Evolutionary conservation across 1,140 invertebrate genomes (phyloP).

Genomic region (Drosophila ironensis): DNA sequence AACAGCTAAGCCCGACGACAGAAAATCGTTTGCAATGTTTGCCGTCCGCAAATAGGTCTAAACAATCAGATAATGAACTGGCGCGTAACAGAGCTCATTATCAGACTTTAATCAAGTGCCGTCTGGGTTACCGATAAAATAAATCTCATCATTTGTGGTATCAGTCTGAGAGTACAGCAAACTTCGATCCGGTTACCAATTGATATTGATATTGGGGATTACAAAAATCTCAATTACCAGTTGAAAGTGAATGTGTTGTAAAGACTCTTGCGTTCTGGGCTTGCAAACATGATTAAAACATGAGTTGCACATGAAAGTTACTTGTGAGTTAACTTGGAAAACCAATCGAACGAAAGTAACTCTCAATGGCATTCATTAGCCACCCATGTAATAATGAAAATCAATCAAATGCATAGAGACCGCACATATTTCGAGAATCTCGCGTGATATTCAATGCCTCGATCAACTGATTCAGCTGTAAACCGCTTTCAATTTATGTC

Average conservation of each 20-base stretch:
- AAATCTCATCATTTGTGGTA: constrained; percentile 27
- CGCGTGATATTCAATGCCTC: constrained; percentile 54
- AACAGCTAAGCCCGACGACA: constrained; percentile 16
- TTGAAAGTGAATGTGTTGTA: too few species aligned
- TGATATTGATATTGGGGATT: too few species aligned
- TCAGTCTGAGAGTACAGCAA: not conserved
- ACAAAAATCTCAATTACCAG: too few species aligned
- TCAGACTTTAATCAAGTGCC: constrained; percentile 26
- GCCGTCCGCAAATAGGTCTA: constrained; percentile 11
- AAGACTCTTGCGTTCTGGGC: too few species aligned
- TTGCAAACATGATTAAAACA: too few species aligned
- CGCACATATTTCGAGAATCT: constrained; percentile 56
- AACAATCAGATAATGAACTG: constrained; percentile 6
- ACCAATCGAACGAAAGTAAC: not conserved
- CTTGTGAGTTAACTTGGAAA: not conserved
- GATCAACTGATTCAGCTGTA: constrained; percentile 55
- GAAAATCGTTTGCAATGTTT: constrained; percentile 14
- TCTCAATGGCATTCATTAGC: not conserved
- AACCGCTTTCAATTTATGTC: constrained; percentile 65
- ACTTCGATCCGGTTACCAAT: not conserved
- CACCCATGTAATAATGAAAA: constrained; percentile 10
- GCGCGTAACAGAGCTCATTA: constrained; percentile 1
- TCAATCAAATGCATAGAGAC: constrained; percentile 44
- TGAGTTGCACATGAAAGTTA: too few species aligned
- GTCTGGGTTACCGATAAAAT: constrained; percentile 17